phyloP scores from a whole-genome alignment of 2,113 vertebrate species.

The Ia io region DNA sequence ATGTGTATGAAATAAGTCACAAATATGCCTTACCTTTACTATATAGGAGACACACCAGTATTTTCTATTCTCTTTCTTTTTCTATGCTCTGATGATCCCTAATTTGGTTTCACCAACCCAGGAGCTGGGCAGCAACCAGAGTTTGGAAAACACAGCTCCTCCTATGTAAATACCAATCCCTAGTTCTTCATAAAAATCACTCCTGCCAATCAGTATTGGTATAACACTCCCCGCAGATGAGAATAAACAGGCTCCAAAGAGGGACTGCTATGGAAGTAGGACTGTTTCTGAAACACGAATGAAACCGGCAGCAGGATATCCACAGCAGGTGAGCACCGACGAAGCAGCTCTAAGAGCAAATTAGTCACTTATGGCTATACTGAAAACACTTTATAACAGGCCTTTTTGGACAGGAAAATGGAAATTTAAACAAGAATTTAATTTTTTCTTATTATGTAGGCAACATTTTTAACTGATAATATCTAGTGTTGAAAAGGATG shows the following conservation, averaged over 20 bases:
- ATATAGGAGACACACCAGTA: neutral
- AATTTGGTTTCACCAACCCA: neutral
- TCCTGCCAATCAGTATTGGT: neutral
- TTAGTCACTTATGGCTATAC: rapidly evolving
- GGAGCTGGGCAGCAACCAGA: neutral
- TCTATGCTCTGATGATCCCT: neutral
- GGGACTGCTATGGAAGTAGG: neutral
- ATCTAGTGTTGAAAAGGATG: neutral
- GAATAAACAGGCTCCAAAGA: neutral
- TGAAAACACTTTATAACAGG: neutral
- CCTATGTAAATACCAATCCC: neutral
- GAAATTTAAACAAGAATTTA: slow-evolving; percentile 23
- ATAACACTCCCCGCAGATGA: neutral
- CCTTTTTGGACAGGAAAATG: slow-evolving; percentile 21
- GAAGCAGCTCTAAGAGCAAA: neutral
- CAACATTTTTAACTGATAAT: neutral
- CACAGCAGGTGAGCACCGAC: neutral
- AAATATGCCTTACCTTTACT: neutral
- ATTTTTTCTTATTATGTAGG: slow-evolving; percentile 26
- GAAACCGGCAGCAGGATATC: neutral
- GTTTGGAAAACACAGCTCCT: neutral
- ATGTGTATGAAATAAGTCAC: neutral
- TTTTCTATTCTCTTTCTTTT: neutral
- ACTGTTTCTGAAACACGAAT: neutral
- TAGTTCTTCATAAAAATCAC: neutral